phyloP scores from a whole-genome alignment of 2,113 vertebrate genomes.

The Uria lomvia region DNA sequence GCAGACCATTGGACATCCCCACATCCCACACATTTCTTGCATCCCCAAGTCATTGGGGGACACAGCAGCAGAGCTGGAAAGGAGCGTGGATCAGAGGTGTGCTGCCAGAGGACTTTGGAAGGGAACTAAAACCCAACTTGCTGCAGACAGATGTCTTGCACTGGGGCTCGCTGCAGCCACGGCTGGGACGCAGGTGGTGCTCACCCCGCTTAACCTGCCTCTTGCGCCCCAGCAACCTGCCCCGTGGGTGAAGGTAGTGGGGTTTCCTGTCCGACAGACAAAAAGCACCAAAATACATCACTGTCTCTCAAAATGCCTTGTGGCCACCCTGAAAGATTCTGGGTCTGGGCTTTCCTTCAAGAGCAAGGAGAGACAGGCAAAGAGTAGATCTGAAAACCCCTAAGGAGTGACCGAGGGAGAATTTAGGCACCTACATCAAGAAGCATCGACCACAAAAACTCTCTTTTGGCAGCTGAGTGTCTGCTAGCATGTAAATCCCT shows the following conservation, averaged over 20 bases:
- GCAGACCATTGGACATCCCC: not conserved
- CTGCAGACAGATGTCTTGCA: not conserved
- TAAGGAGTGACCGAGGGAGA: not conserved
- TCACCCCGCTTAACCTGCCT: not conserved
- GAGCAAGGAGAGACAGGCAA: not conserved
- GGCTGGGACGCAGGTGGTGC: not conserved
- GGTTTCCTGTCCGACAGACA: not conserved
- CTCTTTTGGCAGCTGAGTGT: not conserved
- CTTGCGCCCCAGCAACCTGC: not conserved
- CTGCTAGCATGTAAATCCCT: not conserved
- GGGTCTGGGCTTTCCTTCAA: not conserved
- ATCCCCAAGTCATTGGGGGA: not conserved
- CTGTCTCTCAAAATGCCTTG: not conserved
- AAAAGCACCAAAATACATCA: not conserved
- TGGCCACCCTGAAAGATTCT: not conserved
- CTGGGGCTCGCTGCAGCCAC: not conserved
- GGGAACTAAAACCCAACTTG: not conserved
- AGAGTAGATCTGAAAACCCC: not conserved
- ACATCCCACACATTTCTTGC: not conserved
- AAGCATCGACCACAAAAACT: not conserved
- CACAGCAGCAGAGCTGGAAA: not conserved
- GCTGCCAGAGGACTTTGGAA: not conserved
- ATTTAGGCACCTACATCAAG: not conserved
- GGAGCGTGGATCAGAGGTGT: not conserved
- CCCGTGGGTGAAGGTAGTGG: fast-evolving